Evolutionary conservation across 2,113 vertebrate genomes (phyloP), one percentile per base, ranked within the genome.

Genomic region (Tetrax tetrax): DNA sequence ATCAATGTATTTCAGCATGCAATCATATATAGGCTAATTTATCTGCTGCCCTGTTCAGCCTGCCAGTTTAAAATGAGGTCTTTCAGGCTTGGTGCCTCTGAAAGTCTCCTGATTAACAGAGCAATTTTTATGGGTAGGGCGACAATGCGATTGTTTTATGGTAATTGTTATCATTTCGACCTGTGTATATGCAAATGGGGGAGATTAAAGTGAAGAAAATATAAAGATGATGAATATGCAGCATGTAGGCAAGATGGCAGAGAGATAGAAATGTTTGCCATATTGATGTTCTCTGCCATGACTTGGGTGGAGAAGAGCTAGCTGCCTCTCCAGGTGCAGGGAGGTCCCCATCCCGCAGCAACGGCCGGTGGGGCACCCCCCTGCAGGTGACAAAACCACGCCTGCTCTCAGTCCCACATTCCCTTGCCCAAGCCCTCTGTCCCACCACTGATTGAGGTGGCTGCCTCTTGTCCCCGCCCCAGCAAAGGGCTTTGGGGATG

Each of bases 1-100:
- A 97, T 98, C 97, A 97, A 96, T 97, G 95, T 96, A 96, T 97
- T 98, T 97, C 96, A 41, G 22, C 96, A 93, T 94, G 93, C 95
- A 97, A 90, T 98, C 96, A 97, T 94, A 97, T 45, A 54, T 48
- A 78, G 75, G 93, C 92, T 98, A 97, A 98, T 98, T 97, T 97
- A 98, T 97, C 96, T 94, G 83, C 93, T 94, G 93, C 93, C 82
- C 70, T 6, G 50, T 94, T 94, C 96, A 95, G 94, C 85, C 95
- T 97, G 94, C 93, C 95, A 93, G 96, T 95, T 97, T 96, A 96
- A 97, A 94, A 94, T 89, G 91, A 97, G 93, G 89, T 90, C 94
- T 94, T 81, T 96, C 80, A 97, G 93, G 93, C 86, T 74, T 59
- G 77, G 81, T 95, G 96, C 83, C 75, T 94, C 84, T 91, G 83